Percentiles rank a stretch among this genome's conserved stretches.
phyloP scores from a whole-genome alignment of 1,140 invertebrate genomes.

The Euschistus heros region DNA sequence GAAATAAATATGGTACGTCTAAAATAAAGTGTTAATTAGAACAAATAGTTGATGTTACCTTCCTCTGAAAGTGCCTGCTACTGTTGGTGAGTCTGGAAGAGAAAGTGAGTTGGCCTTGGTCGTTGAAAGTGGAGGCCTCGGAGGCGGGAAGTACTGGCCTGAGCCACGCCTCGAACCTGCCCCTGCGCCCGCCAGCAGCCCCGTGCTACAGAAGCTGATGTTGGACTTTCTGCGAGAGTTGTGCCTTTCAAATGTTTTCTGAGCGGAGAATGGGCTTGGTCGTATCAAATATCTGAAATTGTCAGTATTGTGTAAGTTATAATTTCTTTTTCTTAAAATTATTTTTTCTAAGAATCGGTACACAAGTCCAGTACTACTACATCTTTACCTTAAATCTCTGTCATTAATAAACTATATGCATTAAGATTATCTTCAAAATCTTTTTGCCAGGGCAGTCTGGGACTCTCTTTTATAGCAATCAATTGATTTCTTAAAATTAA shows the following conservation, averaged over 20 bases:
- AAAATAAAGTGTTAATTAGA: background rate
- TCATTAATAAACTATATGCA: too few species aligned
- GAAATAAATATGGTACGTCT: too few species aligned
- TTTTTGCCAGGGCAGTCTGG: too few species aligned
- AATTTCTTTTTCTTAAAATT: too few species aligned
- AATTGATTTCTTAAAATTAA: too few species aligned
- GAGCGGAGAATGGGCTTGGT: slow-evolving; percentile 82
- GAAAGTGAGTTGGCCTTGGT: slow-evolving; percentile 81
- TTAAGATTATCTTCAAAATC: too few species aligned
- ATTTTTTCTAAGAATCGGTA: too few species aligned
- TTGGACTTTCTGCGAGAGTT: slow-evolving; percentile 82
- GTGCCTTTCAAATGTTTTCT: slow-evolving; percentile 85
- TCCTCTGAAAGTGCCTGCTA: slow-evolving; percentile 26
- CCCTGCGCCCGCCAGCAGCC: slow-evolving; percentile 39
- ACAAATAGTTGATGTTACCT: slow-evolving; percentile 7
- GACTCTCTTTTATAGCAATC: too few species aligned
- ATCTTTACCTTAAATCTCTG: too few species aligned
- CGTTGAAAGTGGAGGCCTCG: slow-evolving; percentile 58
- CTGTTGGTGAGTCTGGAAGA: slow-evolving; percentile 57
- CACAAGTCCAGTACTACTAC: too few species aligned
- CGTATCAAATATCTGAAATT: slow-evolving; percentile 66
- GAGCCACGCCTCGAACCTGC: slow-evolving; percentile 40
- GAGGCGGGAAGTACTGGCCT: slow-evolving; percentile 41
- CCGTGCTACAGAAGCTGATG: slow-evolving; percentile 76
- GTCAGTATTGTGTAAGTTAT: too few species aligned